Evolutionary conservation across 1,140 invertebrate species (phyloP).

Genomic region (Macrobrachium nipponense): DNA sequence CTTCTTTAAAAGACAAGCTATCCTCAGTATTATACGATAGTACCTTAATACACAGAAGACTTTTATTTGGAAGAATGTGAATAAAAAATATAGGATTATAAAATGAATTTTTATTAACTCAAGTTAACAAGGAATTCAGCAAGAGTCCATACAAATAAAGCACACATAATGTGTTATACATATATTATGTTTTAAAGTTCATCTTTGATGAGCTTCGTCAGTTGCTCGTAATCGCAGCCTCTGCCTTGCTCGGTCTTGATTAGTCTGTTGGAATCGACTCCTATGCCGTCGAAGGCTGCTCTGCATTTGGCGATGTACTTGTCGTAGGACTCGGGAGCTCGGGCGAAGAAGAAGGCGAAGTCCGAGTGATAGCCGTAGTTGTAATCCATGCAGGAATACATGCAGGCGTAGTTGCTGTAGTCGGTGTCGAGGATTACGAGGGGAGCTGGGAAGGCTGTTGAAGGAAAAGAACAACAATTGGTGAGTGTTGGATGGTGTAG

Average conservation of each 20-base stretch:
- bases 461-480: not conserved
- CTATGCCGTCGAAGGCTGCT: constrained; percentile 4
- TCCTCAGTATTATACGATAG: no score
- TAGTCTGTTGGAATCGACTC: constrained; percentile 8
- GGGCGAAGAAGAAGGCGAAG: constrained; percentile 26
- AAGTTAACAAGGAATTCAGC: no score
- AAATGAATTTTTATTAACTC: no score
- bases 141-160: no score
- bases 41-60: no score
- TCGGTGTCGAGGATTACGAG: constrained; percentile 11
- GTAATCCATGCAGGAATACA: constrained; percentile 25
- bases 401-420: constrained; percentile 25
- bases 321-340: not conserved
- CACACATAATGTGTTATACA: no score
- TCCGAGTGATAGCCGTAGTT: constrained; percentile 23
- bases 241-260: constrained; percentile 2
- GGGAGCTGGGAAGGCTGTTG: not conserved
- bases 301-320: not conserved
- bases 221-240: not conserved
- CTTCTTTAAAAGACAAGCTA: no score
- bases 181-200: no score
- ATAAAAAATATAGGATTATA: no score
- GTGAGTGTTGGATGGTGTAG: no score
- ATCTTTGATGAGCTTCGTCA: no score
- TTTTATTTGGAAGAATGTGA: no score